Percentiles rank a stretch among this genome's conserved stretches.
Conservation (phyloP, 2,888 invertebrate species). For the Clivina fossor region DNA sequence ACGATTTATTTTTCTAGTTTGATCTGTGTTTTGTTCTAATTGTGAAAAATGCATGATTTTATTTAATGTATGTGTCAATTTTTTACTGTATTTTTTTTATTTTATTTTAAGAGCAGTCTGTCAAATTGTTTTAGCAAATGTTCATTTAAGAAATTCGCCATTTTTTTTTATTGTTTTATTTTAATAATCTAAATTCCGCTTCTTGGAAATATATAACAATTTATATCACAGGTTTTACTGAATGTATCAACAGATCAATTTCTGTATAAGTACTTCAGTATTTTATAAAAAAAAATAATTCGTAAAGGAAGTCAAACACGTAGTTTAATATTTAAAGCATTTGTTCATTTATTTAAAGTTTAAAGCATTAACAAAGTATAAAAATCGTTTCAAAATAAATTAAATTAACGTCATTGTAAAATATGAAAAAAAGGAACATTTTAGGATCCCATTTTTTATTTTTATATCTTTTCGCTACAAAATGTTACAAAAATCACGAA, state of each 20-base stretch:
- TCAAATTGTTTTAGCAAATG: conserved; percentile 12
- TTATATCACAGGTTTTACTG: conserved; percentile 33
- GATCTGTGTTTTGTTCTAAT: conserved; percentile 27
- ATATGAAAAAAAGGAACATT: too few relatives aligned
- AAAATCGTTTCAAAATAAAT: too few relatives aligned
- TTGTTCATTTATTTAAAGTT: conserved; percentile 24
- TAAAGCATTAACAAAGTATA: conserved; percentile 27
- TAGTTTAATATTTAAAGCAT: conserved; percentile 31
- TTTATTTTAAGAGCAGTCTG: conserved; percentile 29
- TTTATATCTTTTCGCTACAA: too few relatives aligned
- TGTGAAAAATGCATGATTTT: conserved; percentile 17
- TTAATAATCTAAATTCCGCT: conserved; percentile 24
- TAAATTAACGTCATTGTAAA: too few relatives aligned
- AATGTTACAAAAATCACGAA: too few relatives aligned
- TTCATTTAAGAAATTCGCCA: conserved; percentile 19
- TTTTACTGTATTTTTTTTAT: conserved; percentile 12
- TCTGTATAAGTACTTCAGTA: conserved; percentile 21
- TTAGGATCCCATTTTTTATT: too few relatives aligned
- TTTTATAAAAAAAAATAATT: conserved; percentile 15
- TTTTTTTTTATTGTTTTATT: too few relatives aligned
- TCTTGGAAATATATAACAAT: conserved; percentile 29
- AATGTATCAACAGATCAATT: conserved; percentile 14
- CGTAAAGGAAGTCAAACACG: conserved; percentile 30
- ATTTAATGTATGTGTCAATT: conserved; percentile 22
- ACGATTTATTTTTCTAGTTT: conserved; percentile 15